Conservation (phyloP, 2,113 vertebrate species). For the Sapayoa aenigma region DNA sequence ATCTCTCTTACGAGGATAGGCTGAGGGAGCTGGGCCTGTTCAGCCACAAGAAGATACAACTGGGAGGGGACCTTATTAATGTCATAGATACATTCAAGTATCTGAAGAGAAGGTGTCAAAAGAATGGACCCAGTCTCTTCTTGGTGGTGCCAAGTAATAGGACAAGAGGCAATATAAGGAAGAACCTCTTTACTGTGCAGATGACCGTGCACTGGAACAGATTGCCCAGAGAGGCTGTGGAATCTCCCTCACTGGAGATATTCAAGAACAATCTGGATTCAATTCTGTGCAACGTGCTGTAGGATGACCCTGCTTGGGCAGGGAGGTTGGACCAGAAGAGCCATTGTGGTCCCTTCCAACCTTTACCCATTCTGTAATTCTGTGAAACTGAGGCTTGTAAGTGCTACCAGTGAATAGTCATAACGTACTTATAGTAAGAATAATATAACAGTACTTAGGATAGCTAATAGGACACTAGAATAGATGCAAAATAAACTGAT, state of each 20-base stretch:
- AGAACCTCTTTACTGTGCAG: neutral
- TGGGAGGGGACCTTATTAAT: neutral
- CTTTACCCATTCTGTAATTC: neutral
- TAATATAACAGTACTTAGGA: neutral
- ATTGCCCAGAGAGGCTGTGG: neutral
- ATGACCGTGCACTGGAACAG: neutral
- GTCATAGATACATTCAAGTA: too few relatives aligned
- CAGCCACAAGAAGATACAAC: rapidly evolving
- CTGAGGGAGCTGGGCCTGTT: neutral
- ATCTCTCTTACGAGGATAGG: neutral
- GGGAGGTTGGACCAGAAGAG: neutral
- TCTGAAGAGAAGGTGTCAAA: neutral
- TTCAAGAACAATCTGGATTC: neutral
- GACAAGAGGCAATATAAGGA: neutral
- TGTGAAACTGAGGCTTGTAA: neutral
- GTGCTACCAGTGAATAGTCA: neutral
- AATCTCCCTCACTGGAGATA: neutral
- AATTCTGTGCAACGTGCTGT: neutral
- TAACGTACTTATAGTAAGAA: neutral
- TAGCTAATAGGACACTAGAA: neutral
- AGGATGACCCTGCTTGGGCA: neutral
- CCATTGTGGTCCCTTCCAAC: neutral
- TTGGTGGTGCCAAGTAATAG: neutral
- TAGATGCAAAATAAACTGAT: neutral
- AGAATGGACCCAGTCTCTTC: neutral